Percentiles rank a stretch among this genome's conserved stretches.
Evolutionary conservation across 1,140 invertebrate genomes (phyloP).

Genomic region (Gonioctena quinquepunctata): DNA sequence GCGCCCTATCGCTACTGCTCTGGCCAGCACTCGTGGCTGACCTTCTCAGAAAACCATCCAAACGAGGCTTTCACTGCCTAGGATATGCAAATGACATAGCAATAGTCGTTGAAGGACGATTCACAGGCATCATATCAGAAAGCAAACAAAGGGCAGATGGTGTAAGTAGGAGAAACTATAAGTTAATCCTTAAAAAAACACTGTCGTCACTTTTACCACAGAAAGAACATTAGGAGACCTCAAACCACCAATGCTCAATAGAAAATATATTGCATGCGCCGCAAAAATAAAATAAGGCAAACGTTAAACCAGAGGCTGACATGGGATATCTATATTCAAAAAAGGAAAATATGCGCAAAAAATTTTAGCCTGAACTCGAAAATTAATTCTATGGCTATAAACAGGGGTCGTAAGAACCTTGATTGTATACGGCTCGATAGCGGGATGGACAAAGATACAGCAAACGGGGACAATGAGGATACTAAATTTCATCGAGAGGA

Average conservation of each 20-base stretch:
- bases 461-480: too few species aligned
- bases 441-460: background rate
- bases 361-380: background rate
- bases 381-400: background rate
- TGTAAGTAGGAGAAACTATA: background rate
- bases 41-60: background rate
- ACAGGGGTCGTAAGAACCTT: background rate
- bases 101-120: background rate
- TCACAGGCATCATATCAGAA: background rate
- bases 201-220: background rate
- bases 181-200: background rate
- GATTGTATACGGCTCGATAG: too few species aligned
- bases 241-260: background rate
- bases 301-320: background rate
- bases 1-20: background rate
- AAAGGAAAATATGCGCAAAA: background rate
- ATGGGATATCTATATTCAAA: background rate
- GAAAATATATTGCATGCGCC: background rate
- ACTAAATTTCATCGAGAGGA: background rate
- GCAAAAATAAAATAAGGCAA: background rate
- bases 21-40: background rate
- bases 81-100: background rate
- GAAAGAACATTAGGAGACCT: background rate
- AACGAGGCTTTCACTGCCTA: background rate
- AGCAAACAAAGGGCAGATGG: background rate